Conservation (phyloP, 2,797 vertebrate genomes). For the Rhinichthys osculus region DNA sequence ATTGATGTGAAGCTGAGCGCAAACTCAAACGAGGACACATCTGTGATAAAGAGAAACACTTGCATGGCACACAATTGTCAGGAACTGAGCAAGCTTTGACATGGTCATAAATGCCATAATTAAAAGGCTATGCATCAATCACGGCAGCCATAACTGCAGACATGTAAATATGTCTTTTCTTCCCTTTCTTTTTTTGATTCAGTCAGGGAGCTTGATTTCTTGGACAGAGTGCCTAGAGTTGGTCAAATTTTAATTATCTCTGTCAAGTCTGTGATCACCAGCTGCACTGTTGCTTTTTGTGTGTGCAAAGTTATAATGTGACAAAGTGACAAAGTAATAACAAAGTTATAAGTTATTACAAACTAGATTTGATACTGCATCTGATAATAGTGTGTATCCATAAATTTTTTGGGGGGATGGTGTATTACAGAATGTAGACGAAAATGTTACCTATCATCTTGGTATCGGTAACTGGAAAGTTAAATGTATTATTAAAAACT, state of each 20-base stretch:
- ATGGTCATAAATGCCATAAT: conserved; percentile 45
- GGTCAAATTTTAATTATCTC: background rate
- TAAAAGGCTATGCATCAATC: conserved; percentile 39
- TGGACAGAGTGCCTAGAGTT: background rate
- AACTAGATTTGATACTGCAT: background rate
- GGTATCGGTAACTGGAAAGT: too few relatives aligned
- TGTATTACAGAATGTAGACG: background rate
- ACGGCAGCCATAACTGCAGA: background rate
- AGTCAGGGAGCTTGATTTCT: background rate
- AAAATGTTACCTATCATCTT: too few relatives aligned
- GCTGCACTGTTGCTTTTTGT: too few relatives aligned
- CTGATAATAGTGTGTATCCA: background rate
- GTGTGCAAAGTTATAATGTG: background rate
- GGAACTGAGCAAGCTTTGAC: conserved; percentile 36
- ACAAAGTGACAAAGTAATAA: too few relatives aligned
- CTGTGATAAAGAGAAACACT: conserved; percentile 48
- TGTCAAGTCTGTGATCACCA: background rate
- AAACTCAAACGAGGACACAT: conserved; percentile 38
- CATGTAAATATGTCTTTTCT: conserved; percentile 11
- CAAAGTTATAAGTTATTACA: too few relatives aligned
- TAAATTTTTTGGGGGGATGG: background rate
- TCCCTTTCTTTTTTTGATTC: background rate
- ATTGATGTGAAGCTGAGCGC: conserved; percentile 41
- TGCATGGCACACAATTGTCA: conserved; percentile 28
- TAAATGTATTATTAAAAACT: too few relatives aligned